Percentiles rank a stretch among this genome's conserved stretches.
These are phyloP conservation scores for Chaetorhynchus papuensis DNA, from an alignment of 2,113 vertebrate species.

Conservation along the genomic window DNA sequence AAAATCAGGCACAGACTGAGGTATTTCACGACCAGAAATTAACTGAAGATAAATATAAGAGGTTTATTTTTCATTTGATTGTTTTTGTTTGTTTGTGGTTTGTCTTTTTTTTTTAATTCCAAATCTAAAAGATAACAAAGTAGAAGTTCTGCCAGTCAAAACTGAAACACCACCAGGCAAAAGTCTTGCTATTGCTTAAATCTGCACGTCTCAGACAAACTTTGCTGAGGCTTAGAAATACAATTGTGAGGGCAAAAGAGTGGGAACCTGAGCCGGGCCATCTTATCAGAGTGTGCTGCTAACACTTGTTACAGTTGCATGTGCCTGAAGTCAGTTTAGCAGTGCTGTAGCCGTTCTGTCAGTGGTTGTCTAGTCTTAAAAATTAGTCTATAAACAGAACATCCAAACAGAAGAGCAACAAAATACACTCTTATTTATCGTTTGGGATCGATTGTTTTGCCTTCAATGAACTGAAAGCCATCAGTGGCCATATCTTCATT, in stretches of 20 bases:
- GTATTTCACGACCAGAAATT: not conserved
- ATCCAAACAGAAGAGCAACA: not conserved
- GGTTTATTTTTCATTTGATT: not conserved
- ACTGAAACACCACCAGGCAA: not conserved
- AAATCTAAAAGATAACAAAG: not conserved
- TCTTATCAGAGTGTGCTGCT: not conserved
- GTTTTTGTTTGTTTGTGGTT: not conserved
- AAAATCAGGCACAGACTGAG: not conserved
- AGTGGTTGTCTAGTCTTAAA: not conserved
- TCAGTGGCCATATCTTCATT: not conserved
- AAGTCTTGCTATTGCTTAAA: not conserved
- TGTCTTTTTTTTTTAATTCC: not conserved
- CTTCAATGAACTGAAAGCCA: not conserved
- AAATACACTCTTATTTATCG: not conserved
- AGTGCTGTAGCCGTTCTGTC: not conserved
- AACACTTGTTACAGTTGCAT: not conserved
- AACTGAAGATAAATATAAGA: not conserved
- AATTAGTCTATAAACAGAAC: not conserved
- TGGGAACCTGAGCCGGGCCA: not conserved
- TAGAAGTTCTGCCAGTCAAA: not conserved
- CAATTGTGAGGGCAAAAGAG: not conserved
- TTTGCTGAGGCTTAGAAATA: not conserved
- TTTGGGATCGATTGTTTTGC: not conserved
- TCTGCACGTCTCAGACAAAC: not conserved
- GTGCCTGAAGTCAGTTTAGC: not conserved